Conservation (phyloP, 2,113 vertebrate species). For the Papio anubis region DNA sequence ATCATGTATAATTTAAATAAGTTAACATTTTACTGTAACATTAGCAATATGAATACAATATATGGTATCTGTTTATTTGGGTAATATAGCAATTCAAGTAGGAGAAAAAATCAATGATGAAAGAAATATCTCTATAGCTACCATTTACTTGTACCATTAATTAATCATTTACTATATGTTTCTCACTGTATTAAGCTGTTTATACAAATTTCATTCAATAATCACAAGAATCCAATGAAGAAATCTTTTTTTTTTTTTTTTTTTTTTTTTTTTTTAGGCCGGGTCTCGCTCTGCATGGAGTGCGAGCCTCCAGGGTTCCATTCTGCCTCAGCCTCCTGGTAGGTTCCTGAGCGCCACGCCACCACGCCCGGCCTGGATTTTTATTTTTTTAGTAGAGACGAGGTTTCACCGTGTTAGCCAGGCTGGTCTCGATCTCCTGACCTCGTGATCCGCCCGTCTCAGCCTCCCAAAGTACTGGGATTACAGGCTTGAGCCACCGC, state of each 20-base stretch:
- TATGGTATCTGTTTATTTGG: not conserved
- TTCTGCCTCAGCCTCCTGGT: too few species aligned
- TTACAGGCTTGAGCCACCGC: too few species aligned
- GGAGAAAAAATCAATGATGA: not conserved
- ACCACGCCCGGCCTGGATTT: too few species aligned
- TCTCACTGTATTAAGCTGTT: not conserved
- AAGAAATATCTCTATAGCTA: not conserved
- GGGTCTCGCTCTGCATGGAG: too few species aligned
- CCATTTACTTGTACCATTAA: not conserved
- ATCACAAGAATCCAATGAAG: not conserved
- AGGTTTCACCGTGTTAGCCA: too few species aligned
- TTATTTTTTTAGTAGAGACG: too few species aligned
- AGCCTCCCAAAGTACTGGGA: too few species aligned
- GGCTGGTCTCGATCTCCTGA: too few species aligned
- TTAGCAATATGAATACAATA: not conserved
- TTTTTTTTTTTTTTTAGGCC: too few species aligned
- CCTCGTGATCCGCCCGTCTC: too few species aligned
- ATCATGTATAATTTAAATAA: not conserved
- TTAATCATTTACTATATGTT: not conserved
- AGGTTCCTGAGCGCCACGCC: too few species aligned
- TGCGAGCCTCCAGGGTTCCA: too few species aligned
- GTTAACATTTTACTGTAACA: not conserved
- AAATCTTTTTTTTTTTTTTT: not conserved
- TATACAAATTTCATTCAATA: not conserved
- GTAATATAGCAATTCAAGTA: not conserved